Percentiles rank a stretch among this genome's conserved stretches.
Conservation (phyloP, 2,888 invertebrate genomes). For the Macroteleia sp. region DNA sequence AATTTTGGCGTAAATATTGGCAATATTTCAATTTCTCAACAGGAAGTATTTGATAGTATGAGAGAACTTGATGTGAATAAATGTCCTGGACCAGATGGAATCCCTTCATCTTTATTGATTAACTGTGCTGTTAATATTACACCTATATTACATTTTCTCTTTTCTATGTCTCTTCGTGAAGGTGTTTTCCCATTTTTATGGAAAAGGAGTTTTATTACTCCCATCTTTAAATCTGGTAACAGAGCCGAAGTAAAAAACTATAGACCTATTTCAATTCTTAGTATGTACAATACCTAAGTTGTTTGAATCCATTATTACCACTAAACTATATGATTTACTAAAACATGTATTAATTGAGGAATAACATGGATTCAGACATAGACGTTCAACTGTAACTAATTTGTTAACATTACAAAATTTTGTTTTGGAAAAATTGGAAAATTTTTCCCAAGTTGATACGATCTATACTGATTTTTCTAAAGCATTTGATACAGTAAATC, state of each 20-base stretch:
- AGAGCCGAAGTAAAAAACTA: background rate
- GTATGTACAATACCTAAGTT: conserved; percentile 1
- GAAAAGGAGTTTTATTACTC: conserved; percentile 7
- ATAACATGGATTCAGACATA: conserved; percentile 13
- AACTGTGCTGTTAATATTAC: background rate
- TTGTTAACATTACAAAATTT: conserved; percentile 3
- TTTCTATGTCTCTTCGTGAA: background rate
- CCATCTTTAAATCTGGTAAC: background rate
- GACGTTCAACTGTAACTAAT: background rate
- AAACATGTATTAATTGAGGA: background rate
- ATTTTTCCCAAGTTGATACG: background rate
- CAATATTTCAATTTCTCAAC: background rate
- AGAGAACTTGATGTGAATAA: background rate
- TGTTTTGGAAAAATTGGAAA: background rate
- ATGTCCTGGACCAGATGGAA: background rate
- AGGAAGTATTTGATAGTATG: background rate
- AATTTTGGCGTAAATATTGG: background rate
- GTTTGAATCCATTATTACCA: background rate
- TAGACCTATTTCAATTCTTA: conserved; percentile 5
- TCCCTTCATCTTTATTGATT: background rate
- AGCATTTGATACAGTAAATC: conserved; percentile 1
- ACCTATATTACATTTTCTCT: background rate
- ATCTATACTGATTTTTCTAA: background rate
- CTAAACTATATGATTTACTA: background rate
- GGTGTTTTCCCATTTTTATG: background rate